phyloP scores from a whole-genome alignment of 2,113 vertebrate species.

The Oryzias curvinotus region DNA sequence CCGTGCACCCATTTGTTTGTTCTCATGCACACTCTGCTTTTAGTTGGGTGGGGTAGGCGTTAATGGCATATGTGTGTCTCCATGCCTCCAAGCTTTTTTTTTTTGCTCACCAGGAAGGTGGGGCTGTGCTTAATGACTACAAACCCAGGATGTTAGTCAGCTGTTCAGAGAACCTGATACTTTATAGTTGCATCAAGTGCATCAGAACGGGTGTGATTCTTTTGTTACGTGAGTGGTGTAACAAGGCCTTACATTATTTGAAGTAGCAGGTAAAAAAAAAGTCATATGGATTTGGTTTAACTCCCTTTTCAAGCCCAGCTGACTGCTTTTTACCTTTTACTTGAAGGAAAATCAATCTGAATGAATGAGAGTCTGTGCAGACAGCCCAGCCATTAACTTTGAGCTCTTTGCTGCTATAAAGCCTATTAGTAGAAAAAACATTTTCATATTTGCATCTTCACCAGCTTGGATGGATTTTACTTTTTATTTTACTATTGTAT shows the following conservation, averaged over 20 bases:
- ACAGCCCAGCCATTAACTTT: constrained; percentile 12
- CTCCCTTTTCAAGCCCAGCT: no score
- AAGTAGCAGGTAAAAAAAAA: no score
- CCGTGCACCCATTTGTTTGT: constrained; percentile 5
- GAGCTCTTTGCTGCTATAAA: constrained; percentile 8
- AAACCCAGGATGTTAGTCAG: constrained; percentile 34
- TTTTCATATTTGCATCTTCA: constrained; percentile 4
- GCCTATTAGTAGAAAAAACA: neutral
- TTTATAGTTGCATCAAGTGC: constrained; percentile 16
- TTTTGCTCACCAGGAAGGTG: constrained; percentile 27
- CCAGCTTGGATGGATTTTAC: neutral
- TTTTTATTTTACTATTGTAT: neutral
- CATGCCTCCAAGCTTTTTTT: constrained; percentile 2
- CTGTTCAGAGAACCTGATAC: constrained; percentile 28
- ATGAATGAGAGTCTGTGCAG: no score
- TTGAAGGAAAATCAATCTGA: no score
- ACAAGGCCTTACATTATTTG: constrained; percentile 14
- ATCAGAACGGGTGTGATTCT: constrained; percentile 25
- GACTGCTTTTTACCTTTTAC: no score
- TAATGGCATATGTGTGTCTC: constrained; percentile 20
- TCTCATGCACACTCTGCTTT: neutral
- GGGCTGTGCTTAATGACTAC: constrained; percentile 44
- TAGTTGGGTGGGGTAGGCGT: constrained; percentile 24
- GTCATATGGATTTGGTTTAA: no score
- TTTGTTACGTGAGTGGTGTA: constrained; percentile 14